Base-by-base conservation (phyloP, 2,113 vertebrate genomes). In the Chionomys nivalis region DNA sequence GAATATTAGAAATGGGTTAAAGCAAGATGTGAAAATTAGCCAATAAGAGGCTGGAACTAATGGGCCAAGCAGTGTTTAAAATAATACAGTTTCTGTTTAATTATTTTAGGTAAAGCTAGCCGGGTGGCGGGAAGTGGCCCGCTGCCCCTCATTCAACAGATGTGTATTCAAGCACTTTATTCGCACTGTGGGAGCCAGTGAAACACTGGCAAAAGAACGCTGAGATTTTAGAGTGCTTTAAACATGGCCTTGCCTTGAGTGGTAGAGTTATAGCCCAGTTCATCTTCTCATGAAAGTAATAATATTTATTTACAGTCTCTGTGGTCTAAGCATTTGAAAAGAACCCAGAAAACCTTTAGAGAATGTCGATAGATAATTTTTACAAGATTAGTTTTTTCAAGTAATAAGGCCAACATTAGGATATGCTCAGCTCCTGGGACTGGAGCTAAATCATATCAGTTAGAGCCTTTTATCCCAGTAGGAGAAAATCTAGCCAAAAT, bases 221-320 rank as follows among this genome's bases (percentile, higher is more conserved):
- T 79, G 52, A 23, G 14, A 61, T 83, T 72, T 88, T 81, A 86
- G 89, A 96, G 16, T 31, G 55, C 49, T 93, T 93, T 61, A 19
- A 61, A 94, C 73, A n/a, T 3, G 6, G n/a, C 7, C 21, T 73
- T 87, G 44, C 78, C 19, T 42, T 70, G 42, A 52, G 75, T 63
- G 75, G 23, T 55, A 12, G 4, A 14, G 16, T 58, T 75, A 8
- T 47, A 21, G 1, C n/a, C 76, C 28, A 49, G 24, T 44, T 36
- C 87, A 42, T 52, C 21, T 92, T 86, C 82, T 14, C 33, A 66
- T 39, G 6, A 17, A 39, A 58, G 58, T 55, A 76, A 39, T 77
- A 52, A 47, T 92, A 55, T 95, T 77, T 91, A 89, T 73, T 87
- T 16, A 87, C 39, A 77, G 77, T 92, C 88, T 66, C 24, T 94